phyloP scores from a whole-genome alignment of 2,113 vertebrate species.

The Phalacrocorax pelagicus region DNA sequence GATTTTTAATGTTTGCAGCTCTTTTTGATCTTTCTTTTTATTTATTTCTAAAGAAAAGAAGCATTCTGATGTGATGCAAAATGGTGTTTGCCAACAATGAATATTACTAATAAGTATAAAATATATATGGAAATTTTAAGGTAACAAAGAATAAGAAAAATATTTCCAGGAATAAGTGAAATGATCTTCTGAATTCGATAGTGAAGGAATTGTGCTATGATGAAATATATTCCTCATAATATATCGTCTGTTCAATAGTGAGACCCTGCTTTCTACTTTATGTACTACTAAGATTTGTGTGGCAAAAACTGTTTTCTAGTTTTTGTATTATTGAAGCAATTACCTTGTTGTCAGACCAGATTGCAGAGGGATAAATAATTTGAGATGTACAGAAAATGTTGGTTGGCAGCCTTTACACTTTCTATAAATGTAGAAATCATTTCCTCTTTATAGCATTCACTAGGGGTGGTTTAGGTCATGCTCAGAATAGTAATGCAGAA shows the following conservation, averaged over 20 bases:
- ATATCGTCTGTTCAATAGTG: constrained; percentile 14
- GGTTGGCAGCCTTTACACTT: constrained; percentile 22
- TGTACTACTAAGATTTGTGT: constrained; percentile 28
- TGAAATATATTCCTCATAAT: background rate
- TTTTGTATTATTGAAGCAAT: constrained; percentile 69
- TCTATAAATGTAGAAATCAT: constrained; percentile 32
- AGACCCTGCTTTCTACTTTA: constrained; percentile 35
- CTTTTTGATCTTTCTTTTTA: background rate
- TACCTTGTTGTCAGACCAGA: constrained; percentile 66
- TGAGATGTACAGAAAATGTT: constrained; percentile 51
- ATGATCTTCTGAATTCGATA: background rate
- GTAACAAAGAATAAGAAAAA: background rate
- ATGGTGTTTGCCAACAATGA: background rate
- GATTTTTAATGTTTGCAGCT: background rate
- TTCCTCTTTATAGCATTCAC: constrained; percentile 23
- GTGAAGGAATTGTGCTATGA: background rate
- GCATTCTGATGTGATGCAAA: background rate
- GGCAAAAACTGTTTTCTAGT: constrained; percentile 35
- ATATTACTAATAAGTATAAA: background rate
- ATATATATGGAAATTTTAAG: background rate
- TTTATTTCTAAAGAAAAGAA: background rate
- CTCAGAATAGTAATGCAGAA: background rate
- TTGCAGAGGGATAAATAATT: constrained; percentile 63
- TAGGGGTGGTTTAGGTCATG: background rate
- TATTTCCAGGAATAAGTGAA: background rate